These are phyloP conservation scores for Ectobius pallidus DNA, from an alignment of 2,888 invertebrate species.

Conservation along the genomic window DNA sequence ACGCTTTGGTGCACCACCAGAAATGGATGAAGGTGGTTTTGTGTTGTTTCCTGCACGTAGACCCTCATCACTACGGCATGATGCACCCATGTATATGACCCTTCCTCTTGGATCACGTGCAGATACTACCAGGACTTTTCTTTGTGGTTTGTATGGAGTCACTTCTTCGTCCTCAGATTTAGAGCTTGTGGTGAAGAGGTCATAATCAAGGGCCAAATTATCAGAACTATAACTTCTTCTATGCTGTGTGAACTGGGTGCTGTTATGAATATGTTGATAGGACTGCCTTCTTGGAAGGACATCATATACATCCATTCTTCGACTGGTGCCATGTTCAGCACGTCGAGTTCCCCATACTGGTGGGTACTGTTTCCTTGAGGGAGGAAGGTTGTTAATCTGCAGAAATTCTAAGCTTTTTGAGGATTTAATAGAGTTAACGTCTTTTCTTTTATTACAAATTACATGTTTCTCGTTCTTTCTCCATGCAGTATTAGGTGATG, in stretches of 20 bases:
- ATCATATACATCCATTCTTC: conserved; percentile 25
- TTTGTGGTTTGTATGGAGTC: not conserved
- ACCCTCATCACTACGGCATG: conserved; percentile 24
- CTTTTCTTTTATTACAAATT: conserved; percentile 48
- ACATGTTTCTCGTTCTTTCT: conserved; percentile 43
- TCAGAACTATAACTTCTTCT: conserved; percentile 59
- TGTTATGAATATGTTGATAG: not conserved
- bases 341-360: not conserved
- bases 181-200: conserved; percentile 62
- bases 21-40: not conserved
- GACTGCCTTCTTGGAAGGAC: conserved; percentile 10
- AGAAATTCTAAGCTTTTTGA: conserved; percentile 54
- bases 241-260: conserved; percentile 52
- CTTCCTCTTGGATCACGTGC: conserved; percentile 58
- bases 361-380: not conserved
- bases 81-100: conserved; percentile 55
- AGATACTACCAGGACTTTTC: conserved; percentile 56
- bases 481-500: conserved; percentile 46
- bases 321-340: not conserved
- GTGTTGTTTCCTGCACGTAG: not conserved
- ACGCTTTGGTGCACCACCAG: not conserved
- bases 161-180: conserved; percentile 20
- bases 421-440: conserved; percentile 45
- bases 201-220: conserved; percentile 77
- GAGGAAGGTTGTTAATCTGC: conserved; percentile 48